Percentiles rank a stretch among this genome's conserved stretches.
phyloP scores from a whole-genome alignment of 2,113 vertebrate genomes.

The Gallinago jamesoni region DNA sequence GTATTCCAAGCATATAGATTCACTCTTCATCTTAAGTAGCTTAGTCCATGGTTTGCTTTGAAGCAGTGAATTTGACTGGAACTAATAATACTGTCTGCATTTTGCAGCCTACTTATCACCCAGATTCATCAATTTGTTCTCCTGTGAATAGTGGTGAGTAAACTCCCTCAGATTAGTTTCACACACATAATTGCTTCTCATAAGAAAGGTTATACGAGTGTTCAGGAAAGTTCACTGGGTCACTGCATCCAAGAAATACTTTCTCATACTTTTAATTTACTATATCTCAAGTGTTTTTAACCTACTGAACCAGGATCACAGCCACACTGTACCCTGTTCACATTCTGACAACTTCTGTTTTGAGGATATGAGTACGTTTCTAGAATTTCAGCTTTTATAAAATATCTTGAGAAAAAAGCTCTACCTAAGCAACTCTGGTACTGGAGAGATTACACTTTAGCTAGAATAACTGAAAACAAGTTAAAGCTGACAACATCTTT shows the following conservation, averaged over 20 bases:
- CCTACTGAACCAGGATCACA: not conserved
- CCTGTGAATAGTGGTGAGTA: not conserved
- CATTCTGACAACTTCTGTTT: not conserved
- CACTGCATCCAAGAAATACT: not conserved
- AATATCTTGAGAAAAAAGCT: not conserved
- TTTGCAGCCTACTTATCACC: not conserved
- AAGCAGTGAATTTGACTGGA: not conserved
- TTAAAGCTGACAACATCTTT: not conserved
- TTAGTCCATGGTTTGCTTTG: not conserved
- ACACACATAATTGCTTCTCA: not conserved
- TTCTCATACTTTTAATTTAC: not conserved
- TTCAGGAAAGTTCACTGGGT: not conserved
- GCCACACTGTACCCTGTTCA: not conserved
- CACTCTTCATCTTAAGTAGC: not conserved
- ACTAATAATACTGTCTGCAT: not conserved
- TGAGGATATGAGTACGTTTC: not conserved
- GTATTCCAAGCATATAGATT: not conserved
- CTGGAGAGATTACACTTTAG: not conserved
- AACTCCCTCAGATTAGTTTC: not conserved
- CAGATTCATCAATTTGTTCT: not conserved
- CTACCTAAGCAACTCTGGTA: not conserved
- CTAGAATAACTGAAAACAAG: not conserved
- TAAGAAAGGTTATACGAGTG: not conserved
- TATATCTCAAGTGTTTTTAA: not conserved
- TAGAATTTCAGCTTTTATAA: not conserved